These are phyloP conservation scores for Micrastur ruficollis DNA, from an alignment of 2,797 vertebrate genomes.

Conservation along the genomic window DNA sequence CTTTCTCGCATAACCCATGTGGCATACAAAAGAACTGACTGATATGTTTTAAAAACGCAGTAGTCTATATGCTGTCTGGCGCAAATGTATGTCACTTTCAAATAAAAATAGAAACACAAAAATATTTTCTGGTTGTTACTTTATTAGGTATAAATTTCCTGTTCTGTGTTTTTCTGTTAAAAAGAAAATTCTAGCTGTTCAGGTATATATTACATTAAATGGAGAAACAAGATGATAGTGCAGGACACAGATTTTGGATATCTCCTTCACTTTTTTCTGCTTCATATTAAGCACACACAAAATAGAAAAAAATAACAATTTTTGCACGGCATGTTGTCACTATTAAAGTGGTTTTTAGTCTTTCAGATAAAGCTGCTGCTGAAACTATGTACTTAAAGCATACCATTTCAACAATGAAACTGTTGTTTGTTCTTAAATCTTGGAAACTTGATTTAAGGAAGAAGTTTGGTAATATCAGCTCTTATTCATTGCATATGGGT, in stretches of 20 bases:
- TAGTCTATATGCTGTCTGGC: not conserved
- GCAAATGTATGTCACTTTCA: not conserved
- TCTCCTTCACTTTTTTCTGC: not conserved
- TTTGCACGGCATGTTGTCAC: not conserved
- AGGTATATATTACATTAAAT: not conserved
- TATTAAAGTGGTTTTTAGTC: not conserved
- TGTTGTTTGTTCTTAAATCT: not conserved
- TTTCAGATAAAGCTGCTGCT: not conserved
- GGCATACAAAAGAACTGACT: not conserved
- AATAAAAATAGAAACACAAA: not conserved
- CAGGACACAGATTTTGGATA: not conserved
- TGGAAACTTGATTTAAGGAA: not conserved
- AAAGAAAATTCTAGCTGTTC: not conserved
- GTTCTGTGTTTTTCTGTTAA: not conserved
- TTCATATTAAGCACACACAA: not conserved
- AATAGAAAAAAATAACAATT: not conserved
- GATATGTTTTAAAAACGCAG: not conserved
- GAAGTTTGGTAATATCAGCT: not conserved
- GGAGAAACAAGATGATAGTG: not conserved
- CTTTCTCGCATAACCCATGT: not conserved
- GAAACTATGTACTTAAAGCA: not conserved
- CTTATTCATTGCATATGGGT: not conserved
- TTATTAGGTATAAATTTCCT: not conserved
- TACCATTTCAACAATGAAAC: not conserved
- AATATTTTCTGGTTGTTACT: not conserved